phyloP scores from a whole-genome alignment of 2,113 vertebrate genomes.

The Neodon shergylaensis region DNA sequence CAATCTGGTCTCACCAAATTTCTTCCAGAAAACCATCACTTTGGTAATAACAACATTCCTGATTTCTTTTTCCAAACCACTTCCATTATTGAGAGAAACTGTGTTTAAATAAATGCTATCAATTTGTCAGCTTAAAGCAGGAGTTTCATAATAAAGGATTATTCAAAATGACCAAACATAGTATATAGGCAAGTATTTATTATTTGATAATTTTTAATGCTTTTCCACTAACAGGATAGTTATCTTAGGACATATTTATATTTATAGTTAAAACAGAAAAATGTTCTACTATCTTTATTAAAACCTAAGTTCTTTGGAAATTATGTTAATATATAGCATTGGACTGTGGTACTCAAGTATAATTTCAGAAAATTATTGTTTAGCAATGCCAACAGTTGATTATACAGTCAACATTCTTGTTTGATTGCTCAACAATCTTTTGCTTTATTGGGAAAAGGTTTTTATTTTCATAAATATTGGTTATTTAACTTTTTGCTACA shows the following conservation, averaged over 20 bases:
- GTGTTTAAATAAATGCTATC: background rate
- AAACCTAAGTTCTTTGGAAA: background rate
- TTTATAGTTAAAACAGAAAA: background rate
- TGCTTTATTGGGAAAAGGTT: background rate
- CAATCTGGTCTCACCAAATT: background rate
- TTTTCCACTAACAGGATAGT: background rate
- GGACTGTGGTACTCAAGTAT: background rate
- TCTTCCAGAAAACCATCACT: slow-evolving; percentile 3
- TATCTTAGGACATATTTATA: background rate
- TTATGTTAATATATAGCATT: background rate
- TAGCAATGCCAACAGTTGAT: background rate
- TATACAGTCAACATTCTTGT: background rate
- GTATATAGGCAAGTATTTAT: background rate
- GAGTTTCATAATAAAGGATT: background rate
- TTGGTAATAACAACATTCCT: background rate
- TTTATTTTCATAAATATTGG: background rate
- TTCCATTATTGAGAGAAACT: background rate
- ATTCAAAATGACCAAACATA: background rate
- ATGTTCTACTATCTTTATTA: background rate
- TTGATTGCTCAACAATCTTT: background rate
- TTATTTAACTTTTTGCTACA: slow-evolving; percentile 46
- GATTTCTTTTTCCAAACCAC: background rate
- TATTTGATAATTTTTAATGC: background rate
- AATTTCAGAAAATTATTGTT: background rate
- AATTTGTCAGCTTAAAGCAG: background rate